Percentiles rank a stretch among this genome's conserved stretches.
phyloP scores from a whole-genome alignment of 2,113 vertebrate species.

The Actinemys pallida region DNA sequence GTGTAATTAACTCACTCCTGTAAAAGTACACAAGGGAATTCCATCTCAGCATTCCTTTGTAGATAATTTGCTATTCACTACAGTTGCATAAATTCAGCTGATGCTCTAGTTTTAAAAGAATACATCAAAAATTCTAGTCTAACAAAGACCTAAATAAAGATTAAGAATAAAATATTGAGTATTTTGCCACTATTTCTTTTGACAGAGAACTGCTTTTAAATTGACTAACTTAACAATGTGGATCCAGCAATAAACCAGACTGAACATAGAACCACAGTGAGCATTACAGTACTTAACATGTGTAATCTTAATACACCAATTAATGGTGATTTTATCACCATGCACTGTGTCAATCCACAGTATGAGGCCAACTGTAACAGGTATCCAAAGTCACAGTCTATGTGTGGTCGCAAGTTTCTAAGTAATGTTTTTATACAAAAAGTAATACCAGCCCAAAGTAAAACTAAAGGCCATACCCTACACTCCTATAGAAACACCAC shows the following conservation, averaged over 20 bases:
- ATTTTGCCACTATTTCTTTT: constrained; percentile 1
- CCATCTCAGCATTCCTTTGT: constrained; percentile 10
- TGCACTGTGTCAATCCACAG: background rate
- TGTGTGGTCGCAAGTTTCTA: background rate
- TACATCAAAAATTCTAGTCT: background rate
- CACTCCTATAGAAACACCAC: background rate
- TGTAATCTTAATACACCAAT: background rate
- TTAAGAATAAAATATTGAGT: background rate
- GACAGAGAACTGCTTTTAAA: background rate
- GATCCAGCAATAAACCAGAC: background rate
- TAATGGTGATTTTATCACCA: background rate
- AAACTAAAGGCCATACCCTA: background rate
- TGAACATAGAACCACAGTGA: background rate
- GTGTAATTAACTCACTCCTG: constrained; percentile 64
- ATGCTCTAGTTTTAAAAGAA: background rate
- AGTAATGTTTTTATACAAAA: background rate
- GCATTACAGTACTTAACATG: background rate
- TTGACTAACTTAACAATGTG: background rate
- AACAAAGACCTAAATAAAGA: constrained; percentile 21
- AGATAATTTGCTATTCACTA: background rate
- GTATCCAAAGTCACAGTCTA: background rate
- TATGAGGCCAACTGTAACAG: background rate
- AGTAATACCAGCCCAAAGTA: background rate
- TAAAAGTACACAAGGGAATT: background rate
- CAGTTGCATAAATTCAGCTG: background rate